A percentile compares a stretch with the other conserved stretches of the same genome.
Evolutionary conservation across 2,888 invertebrate species (phyloP).

Genomic region (Ochropleura leucogaster): DNA sequence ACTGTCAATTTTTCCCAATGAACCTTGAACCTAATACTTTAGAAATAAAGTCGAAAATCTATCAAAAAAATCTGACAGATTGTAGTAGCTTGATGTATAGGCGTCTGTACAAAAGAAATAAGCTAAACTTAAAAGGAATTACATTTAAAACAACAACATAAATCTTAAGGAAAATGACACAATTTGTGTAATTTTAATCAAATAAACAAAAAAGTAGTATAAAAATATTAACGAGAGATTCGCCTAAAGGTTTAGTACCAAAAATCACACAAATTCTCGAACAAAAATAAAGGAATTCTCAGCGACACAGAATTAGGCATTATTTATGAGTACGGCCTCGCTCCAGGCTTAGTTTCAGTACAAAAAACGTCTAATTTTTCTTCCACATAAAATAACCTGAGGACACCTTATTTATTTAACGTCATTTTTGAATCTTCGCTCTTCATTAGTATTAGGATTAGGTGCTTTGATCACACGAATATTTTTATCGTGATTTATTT

Average conservation of each 20-base stretch:
- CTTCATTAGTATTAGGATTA: conserved; percentile 41
- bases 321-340: conserved; percentile 59
- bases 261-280: conserved; percentile 38
- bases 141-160: neutral
- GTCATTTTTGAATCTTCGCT: conserved; percentile 28
- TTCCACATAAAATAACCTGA: conserved; percentile 49
- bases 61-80: too few species aligned
- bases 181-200: neutral
- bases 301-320: conserved; percentile 53
- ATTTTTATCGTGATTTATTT: conserved; percentile 26
- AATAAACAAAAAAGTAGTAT: conserved; percentile 9
- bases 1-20: too few species aligned
- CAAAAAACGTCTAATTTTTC: conserved; percentile 51
- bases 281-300: conserved; percentile 48
- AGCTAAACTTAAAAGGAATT: too few species aligned
- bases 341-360: conserved; percentile 37
- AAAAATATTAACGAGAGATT: conserved; percentile 4
- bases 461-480: conserved; percentile 21
- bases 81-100: too few species aligned
- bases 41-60: too few species aligned
- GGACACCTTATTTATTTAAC: conserved; percentile 51
- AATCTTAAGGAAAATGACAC: neutral
- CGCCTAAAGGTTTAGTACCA: conserved; percentile 22
- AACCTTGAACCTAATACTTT: too few species aligned
- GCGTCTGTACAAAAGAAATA: too few species aligned